A percentile compares a stretch with the other conserved stretches of the same genome.
Evolutionary conservation across 2,797 vertebrate species (phyloP).

Genomic region (Telmatherina bonti): DNA sequence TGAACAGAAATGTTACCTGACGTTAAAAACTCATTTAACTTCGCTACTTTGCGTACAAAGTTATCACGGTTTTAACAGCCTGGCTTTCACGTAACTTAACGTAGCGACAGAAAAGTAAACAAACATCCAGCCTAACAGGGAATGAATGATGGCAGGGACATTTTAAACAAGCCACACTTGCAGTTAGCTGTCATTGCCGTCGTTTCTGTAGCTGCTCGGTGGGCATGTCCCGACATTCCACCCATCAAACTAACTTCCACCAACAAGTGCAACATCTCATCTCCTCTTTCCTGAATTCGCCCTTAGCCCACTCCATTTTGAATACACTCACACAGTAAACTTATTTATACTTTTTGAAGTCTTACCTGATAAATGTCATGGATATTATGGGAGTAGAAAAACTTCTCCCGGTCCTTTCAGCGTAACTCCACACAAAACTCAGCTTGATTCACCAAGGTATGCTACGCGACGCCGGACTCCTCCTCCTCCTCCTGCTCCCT

Average conservation of each 20-base stretch:
- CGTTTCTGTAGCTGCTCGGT: conserved; percentile 28
- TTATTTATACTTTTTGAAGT: not conserved
- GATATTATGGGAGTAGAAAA: conserved; percentile 60
- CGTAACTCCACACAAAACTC: conserved; percentile 72
- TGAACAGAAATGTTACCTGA: conserved; percentile 23
- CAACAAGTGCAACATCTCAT: conserved; percentile 15
- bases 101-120: not conserved
- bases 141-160: not conserved
- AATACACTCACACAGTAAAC: not conserved
- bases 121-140: not conserved
- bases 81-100: not conserved
- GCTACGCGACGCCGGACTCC: conserved; percentile 57
- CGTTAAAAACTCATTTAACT: not conserved
- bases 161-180: not conserved
- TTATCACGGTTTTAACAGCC: not conserved
- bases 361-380: conserved; percentile 82
- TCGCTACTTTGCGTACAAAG: not conserved
- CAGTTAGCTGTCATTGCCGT: conserved; percentile 50
- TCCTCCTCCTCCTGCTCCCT: conserved; percentile 45
- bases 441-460: conserved; percentile 65
- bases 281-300: conserved; percentile 3
- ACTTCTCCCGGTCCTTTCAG: conserved; percentile 59
- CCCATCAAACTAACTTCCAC: conserved; percentile 31
- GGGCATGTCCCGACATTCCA: conserved; percentile 78
- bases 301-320: not conserved